Percentiles rank a stretch among this genome's conserved stretches.
phyloP scores from a whole-genome alignment of 1,140 invertebrate genomes.

The Drosophila pseudoananassae region DNA sequence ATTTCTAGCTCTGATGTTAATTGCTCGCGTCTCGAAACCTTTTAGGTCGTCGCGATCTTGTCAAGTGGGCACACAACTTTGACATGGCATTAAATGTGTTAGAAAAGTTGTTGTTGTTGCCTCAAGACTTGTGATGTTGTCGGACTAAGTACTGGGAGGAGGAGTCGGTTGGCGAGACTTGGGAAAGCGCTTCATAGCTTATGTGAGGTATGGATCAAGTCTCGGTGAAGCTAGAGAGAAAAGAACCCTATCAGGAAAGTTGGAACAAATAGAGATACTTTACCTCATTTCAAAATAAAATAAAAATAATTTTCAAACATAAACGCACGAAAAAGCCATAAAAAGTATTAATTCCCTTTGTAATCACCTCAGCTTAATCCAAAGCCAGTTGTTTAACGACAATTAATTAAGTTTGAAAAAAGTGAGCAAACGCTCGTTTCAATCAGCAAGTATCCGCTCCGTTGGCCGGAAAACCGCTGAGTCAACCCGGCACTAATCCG shows the following conservation, averaged over 20 bases:
- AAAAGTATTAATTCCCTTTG: no score
- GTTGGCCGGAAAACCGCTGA: constrained; percentile 37
- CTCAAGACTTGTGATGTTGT: neutral
- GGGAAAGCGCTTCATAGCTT: constrained; percentile 7
- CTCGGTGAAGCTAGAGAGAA: no score
- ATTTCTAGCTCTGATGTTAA: constrained; percentile 65
- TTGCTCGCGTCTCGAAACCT: constrained; percentile 53
- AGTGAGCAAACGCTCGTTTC: constrained; percentile 1
- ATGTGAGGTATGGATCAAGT: neutral
- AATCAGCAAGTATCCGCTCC: constrained; percentile 1
- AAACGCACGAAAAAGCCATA: no score
- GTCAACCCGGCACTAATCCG: constrained; percentile 41
- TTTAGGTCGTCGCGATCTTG: constrained; percentile 45
- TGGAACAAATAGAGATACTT: no score
- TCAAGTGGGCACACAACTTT: constrained; percentile 50
- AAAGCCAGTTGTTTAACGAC: neutral
- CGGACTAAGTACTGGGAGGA: neutral
- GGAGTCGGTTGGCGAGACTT: constrained; percentile 11
- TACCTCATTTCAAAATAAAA: no score
- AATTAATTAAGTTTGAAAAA: neutral
- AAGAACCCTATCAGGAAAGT: no score
- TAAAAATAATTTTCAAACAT: no score
- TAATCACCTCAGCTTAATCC: neutral
- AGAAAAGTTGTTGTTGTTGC: constrained; percentile 26
- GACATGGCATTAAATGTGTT: constrained; percentile 70